Evolutionary conservation across 2,113 vertebrate genomes (phyloP), one percentile per base, ranked within the genome.

Genomic region (Perca flavescens): DNA sequence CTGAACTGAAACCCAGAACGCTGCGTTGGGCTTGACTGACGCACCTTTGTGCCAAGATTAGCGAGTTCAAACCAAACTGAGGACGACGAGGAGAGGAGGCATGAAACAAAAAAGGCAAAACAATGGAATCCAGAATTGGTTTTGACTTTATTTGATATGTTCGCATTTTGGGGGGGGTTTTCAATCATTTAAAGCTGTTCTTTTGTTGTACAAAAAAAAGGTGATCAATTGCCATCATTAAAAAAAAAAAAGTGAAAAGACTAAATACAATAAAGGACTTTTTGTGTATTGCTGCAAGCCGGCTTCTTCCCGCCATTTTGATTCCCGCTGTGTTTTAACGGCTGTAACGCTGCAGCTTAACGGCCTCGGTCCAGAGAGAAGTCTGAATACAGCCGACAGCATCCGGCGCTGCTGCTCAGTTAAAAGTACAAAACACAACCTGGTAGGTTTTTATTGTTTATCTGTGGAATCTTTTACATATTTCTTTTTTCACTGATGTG

Each of bases 221-320:
- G 96, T 96, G 95, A 97, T 97, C 91, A 93, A 90, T 96, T 97
- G 94, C 96, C 95, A 96, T 97, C 95, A 96, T 93, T 95, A 96
- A 96, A 96, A 34, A 34, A 89, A 92, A 77, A 96, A 90, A 91
- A 74, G 79, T 79, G 82, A 91, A 93, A 91, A 90, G 62, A 86
- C 67, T 92, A 93, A 90, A 93, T 73, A 85, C 95, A 96, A 96
- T 97, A 98, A 97, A 97, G 96, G 96, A 93, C 91, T 93, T 96
- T 97, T 97, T 97, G 96, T 97, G 97, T 97, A 97, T 97, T 93
- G 96, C 96, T 97, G 93, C 94, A 95, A 86, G 72, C 73, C 70
- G 56, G 67, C 71, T 69, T 86, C 85, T 56, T 89, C 79, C 43
- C 13, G 46, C 53, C 68, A 34, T 79, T 85, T 86, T 83, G 49